These are phyloP conservation scores for Corvus cornix DNA, from an alignment of 2,113 vertebrate genomes.

Conservation along the genomic window DNA sequence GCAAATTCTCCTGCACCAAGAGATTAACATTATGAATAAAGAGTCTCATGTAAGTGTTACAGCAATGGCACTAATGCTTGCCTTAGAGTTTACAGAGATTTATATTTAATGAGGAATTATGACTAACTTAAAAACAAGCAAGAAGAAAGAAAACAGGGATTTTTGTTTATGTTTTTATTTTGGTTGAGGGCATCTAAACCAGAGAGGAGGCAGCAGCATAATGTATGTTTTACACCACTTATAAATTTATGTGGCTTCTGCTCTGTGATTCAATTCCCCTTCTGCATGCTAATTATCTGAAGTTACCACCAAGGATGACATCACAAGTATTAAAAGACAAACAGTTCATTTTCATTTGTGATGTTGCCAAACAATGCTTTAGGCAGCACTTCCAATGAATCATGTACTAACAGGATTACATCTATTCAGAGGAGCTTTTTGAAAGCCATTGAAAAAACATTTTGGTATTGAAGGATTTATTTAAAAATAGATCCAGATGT, in stretches of 20 bases:
- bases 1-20: neutral
- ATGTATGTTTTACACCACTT: neutral
- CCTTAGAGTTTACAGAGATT: neutral
- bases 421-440: neutral
- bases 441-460: neutral
- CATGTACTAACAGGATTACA: neutral
- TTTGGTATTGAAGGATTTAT: neutral
- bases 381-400: neutral
- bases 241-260: neutral
- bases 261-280: neutral
- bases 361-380: neutral
- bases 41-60: neutral
- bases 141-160: neutral
- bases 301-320: neutral
- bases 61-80: neutral
- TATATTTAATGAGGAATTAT: neutral
- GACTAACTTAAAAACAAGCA: neutral
- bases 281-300: neutral
- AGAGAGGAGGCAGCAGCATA: neutral
- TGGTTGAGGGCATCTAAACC: neutral
- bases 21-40: slow-evolving; percentile 10
- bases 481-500: neutral
- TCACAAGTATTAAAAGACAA: neutral
- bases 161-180: neutral
- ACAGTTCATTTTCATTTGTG: neutral